Conservation (phyloP, 2,888 invertebrate species). For the Tipula confusa region DNA sequence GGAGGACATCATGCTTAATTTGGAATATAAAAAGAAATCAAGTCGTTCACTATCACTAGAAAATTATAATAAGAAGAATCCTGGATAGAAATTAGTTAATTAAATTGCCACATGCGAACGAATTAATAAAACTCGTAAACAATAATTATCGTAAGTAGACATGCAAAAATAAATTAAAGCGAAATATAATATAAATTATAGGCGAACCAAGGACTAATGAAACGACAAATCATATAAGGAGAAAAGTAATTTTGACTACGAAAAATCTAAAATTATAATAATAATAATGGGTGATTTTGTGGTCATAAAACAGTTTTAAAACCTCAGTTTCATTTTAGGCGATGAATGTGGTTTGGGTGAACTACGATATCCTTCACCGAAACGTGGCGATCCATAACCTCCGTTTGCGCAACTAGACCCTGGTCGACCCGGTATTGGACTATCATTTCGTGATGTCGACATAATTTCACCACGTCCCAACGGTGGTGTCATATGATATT, state of each 20-base stretch:
- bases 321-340: conserved; percentile 92
- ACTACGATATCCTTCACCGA: conserved; percentile 54
- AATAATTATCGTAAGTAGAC: conserved; percentile 30
- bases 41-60: neutral
- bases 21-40: conserved; percentile 31
- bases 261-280: conserved; percentile 31
- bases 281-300: conserved; percentile 31
- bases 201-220: conserved; percentile 26
- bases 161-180: neutral
- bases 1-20: conserved; percentile 5
- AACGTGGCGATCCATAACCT: conserved; percentile 57
- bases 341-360: conserved; percentile 70
- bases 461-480: conserved; percentile 52
- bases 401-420: conserved; percentile 57
- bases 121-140: neutral
- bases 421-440: conserved; percentile 58
- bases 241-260: neutral
- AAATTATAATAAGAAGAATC: conserved; percentile 32
- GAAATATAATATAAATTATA: neutral
- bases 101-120: neutral
- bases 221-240: conserved; percentile 30
- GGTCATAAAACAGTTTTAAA: conserved; percentile 37
- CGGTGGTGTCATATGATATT: conserved; percentile 66
- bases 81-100: neutral
- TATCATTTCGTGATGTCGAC: conserved; percentile 46